Percentiles rank a stretch among this genome's conserved stretches.
Conservation (phyloP, 2,888 invertebrate species). For the Chrysopilus asiliformis region DNA sequence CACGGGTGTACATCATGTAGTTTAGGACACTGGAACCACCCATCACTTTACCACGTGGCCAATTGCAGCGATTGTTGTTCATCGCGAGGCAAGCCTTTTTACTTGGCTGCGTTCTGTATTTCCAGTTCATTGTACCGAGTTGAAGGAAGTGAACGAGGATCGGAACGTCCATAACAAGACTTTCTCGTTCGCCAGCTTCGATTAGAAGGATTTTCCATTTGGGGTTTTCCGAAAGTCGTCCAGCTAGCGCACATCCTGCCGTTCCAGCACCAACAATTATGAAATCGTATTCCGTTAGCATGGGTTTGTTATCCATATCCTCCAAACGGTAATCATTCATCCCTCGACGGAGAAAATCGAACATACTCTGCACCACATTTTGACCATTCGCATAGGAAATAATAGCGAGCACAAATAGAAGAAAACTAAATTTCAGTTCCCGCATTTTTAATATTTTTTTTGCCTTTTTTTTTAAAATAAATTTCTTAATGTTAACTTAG, state of each 20-base stretch:
- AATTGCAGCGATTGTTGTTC: conserved; percentile 58
- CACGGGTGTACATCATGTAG: conserved; percentile 67
- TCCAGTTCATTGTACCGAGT: conserved; percentile 60
- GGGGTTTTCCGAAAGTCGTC: conserved; percentile 54
- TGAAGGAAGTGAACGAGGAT: conserved; percentile 60
- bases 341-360: conserved; percentile 31
- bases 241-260: conserved; percentile 63
- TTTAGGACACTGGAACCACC: conserved; percentile 72
- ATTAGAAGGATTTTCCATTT: conserved; percentile 51
- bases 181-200: conserved; percentile 61
- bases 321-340: conserved; percentile 27
- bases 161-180: conserved; percentile 61
- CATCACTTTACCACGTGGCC: conserved; percentile 69
- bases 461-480: too few species aligned
- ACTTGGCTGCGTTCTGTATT: conserved; percentile 65
- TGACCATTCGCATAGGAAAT: conserved; percentile 4
- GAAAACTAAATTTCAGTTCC: too few species aligned
- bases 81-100: conserved; percentile 58
- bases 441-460: too few species aligned
- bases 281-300: conserved; percentile 52
- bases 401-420: background rate
- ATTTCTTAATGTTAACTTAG: too few species aligned
- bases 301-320: conserved; percentile 25
- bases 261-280: conserved; percentile 69
- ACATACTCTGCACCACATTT: conserved; percentile 20